Evolutionary conservation across 2,113 vertebrate species (phyloP), one percentile per base, ranked within the genome.

Genomic region (Amazona vittata): DNA sequence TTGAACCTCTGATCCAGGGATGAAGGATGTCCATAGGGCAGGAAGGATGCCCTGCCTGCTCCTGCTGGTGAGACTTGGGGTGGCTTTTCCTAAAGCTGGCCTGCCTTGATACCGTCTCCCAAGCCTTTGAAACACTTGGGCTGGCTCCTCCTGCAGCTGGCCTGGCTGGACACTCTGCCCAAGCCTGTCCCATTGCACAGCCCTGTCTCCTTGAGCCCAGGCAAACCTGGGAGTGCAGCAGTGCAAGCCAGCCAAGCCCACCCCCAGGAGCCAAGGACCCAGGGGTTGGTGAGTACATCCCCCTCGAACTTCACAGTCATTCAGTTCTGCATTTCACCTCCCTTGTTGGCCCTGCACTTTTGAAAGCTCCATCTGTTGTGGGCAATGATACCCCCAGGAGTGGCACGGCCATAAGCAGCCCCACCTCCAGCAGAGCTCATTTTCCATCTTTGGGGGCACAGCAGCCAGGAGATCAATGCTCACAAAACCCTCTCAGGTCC

Each of bases 241-340:
- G 10, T 49, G 35, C 25, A 20, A 35, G 33, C 10, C 83, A 90
- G 29, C 41, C 46, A 22, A 86, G 53, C 39, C 43, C 73, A 46
- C 3, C 13, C 6, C 41, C 2, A 2, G 53, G 16, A 57, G 12
- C 70, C 0, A 1, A 20, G 83, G 83, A 53, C 28, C 0, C 0
- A 24, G 2, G 1, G 53, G 41, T 74, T 2, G 2, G 12, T 46
- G 8, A 46, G 52, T 26, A 68, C 62, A 60, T 57, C 67, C 78
- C 0, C 0, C 57, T 20, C 60, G 74, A 73, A 70, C 65, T 92
- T 91, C 75, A 22, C 26, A 79, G 47, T 47, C 50, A 60, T 71
- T 91, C 47, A 81, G 82, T 79, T 75, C 84, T 85, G 78, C 46
- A 29, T 84, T 95, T 85, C 35, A 6, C 59, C 78, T 87, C 75